Evolutionary conservation across 2,797 vertebrate species (phyloP).

Genomic region (Bryconaethiops microstoma): DNA sequence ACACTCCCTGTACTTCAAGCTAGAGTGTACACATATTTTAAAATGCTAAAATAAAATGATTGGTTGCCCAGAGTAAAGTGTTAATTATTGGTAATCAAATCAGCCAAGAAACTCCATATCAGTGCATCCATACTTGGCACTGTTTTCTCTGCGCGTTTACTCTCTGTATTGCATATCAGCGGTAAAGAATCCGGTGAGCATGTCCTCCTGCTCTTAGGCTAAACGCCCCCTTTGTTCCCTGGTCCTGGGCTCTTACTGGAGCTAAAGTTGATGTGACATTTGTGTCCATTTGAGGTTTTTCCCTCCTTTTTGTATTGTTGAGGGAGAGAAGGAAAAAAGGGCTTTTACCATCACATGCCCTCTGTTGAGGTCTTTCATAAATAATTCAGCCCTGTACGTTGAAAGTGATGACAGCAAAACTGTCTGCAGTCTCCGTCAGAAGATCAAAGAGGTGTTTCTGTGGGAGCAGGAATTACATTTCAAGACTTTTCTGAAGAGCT

Average conservation of each 20-base stretch:
- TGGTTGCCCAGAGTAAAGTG: background rate
- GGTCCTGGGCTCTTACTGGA: constrained; percentile 71
- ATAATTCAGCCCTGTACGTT: constrained; percentile 83
- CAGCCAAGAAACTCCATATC: background rate
- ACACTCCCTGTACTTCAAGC: background rate
- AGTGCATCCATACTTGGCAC: background rate
- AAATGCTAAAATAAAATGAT: background rate
- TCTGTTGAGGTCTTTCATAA: constrained; percentile 84
- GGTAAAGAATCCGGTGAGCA: constrained; percentile 50
- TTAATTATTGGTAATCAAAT: background rate
- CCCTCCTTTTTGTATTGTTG: constrained; percentile 77
- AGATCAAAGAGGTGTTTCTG: constrained; percentile 82
- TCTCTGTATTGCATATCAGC: constrained; percentile 16
- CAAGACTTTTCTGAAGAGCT: constrained; percentile 68
- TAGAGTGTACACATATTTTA: background rate
- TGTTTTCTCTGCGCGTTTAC: background rate
- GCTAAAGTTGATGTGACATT: constrained; percentile 76
- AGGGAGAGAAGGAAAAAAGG: constrained; percentile 59
- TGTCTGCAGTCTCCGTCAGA: constrained; percentile 80
- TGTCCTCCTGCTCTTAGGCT: constrained; percentile 67
- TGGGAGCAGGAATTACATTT: constrained; percentile 83
- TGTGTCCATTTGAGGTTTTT: constrained; percentile 61
- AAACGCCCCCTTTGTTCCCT: constrained; percentile 69
- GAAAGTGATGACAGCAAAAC: constrained; percentile 85
- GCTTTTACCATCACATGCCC: constrained; percentile 79